Percentiles rank a stretch among this genome's conserved stretches.
phyloP scores from a whole-genome alignment of 2,888 invertebrate genomes.

The Drosophila prolongata region DNA sequence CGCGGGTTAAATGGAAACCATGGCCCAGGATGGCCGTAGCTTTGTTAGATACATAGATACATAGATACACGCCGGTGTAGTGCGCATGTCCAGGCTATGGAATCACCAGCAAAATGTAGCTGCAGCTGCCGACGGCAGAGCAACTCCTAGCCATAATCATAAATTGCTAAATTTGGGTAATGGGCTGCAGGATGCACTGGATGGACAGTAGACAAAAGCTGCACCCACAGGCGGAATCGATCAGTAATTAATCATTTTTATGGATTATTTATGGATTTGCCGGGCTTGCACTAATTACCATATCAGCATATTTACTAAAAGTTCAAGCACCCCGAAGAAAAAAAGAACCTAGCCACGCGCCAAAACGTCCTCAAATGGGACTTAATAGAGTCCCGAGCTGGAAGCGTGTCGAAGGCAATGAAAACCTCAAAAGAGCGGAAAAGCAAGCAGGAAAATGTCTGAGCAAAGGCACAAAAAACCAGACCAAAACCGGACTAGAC shows the following conservation, averaged over 20 bases:
- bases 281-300: constrained; percentile 35
- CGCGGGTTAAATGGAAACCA: constrained; percentile 73
- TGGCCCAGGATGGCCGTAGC: constrained; percentile 54
- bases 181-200: constrained; percentile 51
- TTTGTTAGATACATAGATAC: constrained; percentile 53
- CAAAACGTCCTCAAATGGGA: constrained; percentile 45
- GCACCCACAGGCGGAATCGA: constrained; percentile 44
- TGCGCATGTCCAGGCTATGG: constrained; percentile 62
- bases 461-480: constrained; percentile 21
- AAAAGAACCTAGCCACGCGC: constrained; percentile 44
- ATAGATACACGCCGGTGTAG: constrained; percentile 25
- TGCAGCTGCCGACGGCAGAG: constrained; percentile 64
- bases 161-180: constrained; percentile 65
- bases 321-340: constrained; percentile 16
- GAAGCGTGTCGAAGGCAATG: constrained; percentile 31
- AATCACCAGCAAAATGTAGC: constrained; percentile 1
- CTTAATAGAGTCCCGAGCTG: constrained; percentile 31
- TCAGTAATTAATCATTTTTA: constrained; percentile 81
- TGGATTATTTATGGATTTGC: constrained; percentile 78
- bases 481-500: constrained; percentile 20
- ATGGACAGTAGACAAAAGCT: constrained; percentile 68
- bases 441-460: constrained; percentile 8
- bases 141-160: constrained; percentile 63
- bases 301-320: constrained; percentile 44
- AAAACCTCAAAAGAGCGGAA: constrained; percentile 29